Conservation (phyloP, 2,888 invertebrate genomes). For the Trileptium ribeirensis region DNA sequence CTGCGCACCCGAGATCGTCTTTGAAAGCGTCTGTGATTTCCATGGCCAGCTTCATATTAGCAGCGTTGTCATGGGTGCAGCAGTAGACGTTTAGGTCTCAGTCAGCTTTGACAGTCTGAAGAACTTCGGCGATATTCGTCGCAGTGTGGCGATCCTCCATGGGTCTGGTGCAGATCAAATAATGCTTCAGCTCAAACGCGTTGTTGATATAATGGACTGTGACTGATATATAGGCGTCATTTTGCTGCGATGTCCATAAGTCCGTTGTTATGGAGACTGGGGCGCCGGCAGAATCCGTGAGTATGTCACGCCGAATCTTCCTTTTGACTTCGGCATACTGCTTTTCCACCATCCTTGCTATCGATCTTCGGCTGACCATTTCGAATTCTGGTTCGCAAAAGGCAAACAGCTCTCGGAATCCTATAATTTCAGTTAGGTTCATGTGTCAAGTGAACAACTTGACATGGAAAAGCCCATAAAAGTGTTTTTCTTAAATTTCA, state of each 20-base stretch:
- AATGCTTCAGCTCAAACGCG: background rate
- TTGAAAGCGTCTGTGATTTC: background rate
- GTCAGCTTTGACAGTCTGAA: background rate
- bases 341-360: background rate
- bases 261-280: background rate
- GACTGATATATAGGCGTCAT: background rate
- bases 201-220: background rate
- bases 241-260: slow-evolving; percentile 7
- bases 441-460: no score
- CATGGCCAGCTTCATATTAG: background rate
- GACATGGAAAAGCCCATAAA: no score
- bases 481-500: no score
- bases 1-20: background rate
- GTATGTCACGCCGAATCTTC: background rate
- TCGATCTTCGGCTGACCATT: background rate
- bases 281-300: background rate
- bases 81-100: background rate
- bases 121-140: background rate
- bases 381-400: background rate
- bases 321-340: background rate
- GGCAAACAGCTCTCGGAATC: no score
- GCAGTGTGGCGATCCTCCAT: background rate
- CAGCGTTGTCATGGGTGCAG: slow-evolving; percentile 12
- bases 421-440: no score
- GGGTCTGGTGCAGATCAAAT: background rate